Evolutionary conservation across 2,113 vertebrate species (phyloP).

Genomic region (Myotis yumanensis): DNA sequence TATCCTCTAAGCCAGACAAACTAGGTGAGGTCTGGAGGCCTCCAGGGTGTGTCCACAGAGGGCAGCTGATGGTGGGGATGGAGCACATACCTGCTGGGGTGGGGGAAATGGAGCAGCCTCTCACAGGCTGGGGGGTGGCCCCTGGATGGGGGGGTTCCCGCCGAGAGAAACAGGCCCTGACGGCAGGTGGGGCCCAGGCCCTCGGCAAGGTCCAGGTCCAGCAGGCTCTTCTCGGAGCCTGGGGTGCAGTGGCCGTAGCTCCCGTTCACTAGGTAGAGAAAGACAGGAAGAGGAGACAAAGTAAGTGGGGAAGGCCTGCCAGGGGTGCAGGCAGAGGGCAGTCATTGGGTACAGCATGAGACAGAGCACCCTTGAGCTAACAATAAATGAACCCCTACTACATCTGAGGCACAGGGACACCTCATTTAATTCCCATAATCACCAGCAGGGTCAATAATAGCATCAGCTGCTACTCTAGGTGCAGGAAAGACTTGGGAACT

Average conservation of each 20-base stretch:
- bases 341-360: neutral
- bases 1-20: conserved; percentile 90
- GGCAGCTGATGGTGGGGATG: neutral
- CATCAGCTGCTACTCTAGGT: neutral
- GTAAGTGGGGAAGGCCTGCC: neutral
- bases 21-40: neutral
- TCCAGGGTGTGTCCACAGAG: neutral
- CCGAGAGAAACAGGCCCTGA: conserved; percentile 69
- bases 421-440: neutral
- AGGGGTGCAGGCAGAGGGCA: neutral
- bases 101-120: conserved; percentile 69
- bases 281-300: conserved; percentile 1
- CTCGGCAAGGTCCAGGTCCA: conserved; percentile 74
- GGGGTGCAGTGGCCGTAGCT: conserved; percentile 63
- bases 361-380: neutral
- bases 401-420: neutral
- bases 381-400: neutral
- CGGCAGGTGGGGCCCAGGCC: conserved; percentile 58
- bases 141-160: conserved; percentile 45
- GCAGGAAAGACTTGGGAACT: neutral
- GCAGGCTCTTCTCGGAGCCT: conserved; percentile 65
- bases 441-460: neutral
- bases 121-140: conserved; percentile 57
- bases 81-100: conserved; percentile 70
- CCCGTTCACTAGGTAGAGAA: conserved; percentile 67